Percentiles rank a stretch among this genome's conserved stretches.
Conservation (phyloP, 2,888 invertebrate genomes). For the Ommatoiulus sabulosus region DNA sequence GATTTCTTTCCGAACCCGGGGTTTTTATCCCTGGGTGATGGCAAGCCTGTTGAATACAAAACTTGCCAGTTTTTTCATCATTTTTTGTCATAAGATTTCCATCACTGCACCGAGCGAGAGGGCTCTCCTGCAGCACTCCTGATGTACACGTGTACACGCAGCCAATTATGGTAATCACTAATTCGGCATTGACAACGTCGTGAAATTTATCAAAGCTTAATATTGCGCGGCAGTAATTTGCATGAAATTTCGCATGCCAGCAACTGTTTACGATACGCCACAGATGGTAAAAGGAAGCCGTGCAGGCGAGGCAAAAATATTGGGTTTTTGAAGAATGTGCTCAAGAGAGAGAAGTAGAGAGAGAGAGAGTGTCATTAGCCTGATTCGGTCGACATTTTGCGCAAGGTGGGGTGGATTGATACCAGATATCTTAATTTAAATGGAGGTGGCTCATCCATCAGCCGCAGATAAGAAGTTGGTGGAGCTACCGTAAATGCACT, state of each 20-base stretch:
- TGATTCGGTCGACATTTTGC: constrained; percentile 22
- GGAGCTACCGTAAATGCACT: not conserved
- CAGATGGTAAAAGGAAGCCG: constrained; percentile 35
- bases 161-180: constrained; percentile 40
- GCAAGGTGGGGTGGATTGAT: constrained; percentile 39
- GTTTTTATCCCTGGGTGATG: not conserved
- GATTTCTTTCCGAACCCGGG: not conserved
- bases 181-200: constrained; percentile 39
- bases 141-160: constrained; percentile 7
- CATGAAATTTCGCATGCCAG: constrained; percentile 30
- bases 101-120: not conserved
- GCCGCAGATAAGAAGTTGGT: not conserved
- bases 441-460: constrained; percentile 40
- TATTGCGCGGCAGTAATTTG: constrained; percentile 5
- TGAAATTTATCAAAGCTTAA: constrained; percentile 43
- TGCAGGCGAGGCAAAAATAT: not conserved
- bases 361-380: constrained; percentile 29
- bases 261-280: constrained; percentile 38
- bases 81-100: not conserved
- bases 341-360: not conserved
- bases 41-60: not conserved
- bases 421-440: constrained; percentile 43
- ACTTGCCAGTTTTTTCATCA: not conserved
- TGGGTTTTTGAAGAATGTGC: constrained; percentile 29
- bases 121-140: no score